phyloP scores from a whole-genome alignment of 2,888 invertebrate genomes.

The Drosophila anomelani region DNA sequence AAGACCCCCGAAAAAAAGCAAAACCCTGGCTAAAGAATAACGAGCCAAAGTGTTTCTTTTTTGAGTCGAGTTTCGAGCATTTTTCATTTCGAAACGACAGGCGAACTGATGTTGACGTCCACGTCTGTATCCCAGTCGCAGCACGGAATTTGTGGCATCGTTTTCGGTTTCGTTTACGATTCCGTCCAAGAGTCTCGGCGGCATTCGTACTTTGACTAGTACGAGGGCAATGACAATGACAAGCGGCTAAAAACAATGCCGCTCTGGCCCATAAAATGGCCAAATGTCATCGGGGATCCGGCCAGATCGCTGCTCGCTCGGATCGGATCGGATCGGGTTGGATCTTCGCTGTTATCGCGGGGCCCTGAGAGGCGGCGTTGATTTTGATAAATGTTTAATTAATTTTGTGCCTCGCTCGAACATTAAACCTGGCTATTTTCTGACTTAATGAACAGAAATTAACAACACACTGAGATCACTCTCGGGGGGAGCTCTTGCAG shows the following conservation, averaged over 20 bases:
- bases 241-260: conserved; percentile 60
- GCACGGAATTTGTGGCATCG: conserved; percentile 62
- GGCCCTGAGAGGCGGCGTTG: conserved; percentile 62
- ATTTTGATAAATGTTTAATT: conserved; percentile 82
- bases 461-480: conserved; percentile 70
- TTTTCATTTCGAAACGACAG: conserved; percentile 78
- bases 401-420: conserved; percentile 72
- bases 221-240: conserved; percentile 54
- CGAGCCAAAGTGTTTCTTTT: conserved; percentile 73
- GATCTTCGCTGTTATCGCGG: conserved; percentile 35
- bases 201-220: conserved; percentile 70
- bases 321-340: not conserved
- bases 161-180: conserved; percentile 51
- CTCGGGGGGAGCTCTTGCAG: conserved; percentile 21
- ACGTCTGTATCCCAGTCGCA: conserved; percentile 67
- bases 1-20: conserved; percentile 56
- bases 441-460: conserved; percentile 81
- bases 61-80: conserved; percentile 61
- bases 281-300: conserved; percentile 61
- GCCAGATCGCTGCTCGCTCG: conserved; percentile 9
- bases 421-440: conserved; percentile 78
- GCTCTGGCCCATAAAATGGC: conserved; percentile 60
- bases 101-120: conserved; percentile 78
- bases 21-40: conserved; percentile 62
- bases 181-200: conserved; percentile 40